Percentiles rank a stretch among this genome's conserved stretches.
Conservation (phyloP, 92 coral and sea anemone genomes). For the Paragorgia papillata region DNA sequence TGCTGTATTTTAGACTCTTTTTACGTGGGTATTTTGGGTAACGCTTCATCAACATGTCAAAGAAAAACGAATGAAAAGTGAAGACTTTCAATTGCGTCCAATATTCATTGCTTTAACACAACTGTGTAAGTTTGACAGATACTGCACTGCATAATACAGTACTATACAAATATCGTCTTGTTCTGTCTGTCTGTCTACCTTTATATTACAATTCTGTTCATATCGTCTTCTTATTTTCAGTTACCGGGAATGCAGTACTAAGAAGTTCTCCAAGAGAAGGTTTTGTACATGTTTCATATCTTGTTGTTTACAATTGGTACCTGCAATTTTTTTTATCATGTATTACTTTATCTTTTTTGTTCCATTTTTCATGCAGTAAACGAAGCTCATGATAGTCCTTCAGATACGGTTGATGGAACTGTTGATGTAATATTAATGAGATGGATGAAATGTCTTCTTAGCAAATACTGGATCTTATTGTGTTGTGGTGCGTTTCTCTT, state of each 20-base stretch:
- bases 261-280: not conserved
- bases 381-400: not conserved
- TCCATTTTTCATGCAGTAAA: not conserved
- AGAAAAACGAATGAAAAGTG: constrained; percentile 64
- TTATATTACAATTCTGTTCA: too few species aligned
- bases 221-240: not conserved
- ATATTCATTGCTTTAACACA: constrained; percentile 65
- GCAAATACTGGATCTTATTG: constrained; percentile 97
- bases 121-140: constrained; percentile 76
- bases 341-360: too few species aligned
- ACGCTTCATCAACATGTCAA: constrained; percentile 89
- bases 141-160: not conserved
- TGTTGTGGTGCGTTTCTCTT: constrained; percentile 98
- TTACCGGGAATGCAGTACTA: not conserved
- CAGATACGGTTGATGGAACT: constrained; percentile 5
- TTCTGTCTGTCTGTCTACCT: too few species aligned
- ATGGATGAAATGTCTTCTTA: constrained; percentile 91
- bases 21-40: constrained; percentile 96
- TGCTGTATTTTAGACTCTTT: constrained; percentile 68
- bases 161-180: too few species aligned
- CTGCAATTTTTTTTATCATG: too few species aligned
- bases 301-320: not conserved
- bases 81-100: constrained; percentile 21
- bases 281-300: not conserved
- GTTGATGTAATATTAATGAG: constrained; percentile 70